phyloP scores from a whole-genome alignment of 2,797 vertebrate genomes.

The Manis javanica region DNA sequence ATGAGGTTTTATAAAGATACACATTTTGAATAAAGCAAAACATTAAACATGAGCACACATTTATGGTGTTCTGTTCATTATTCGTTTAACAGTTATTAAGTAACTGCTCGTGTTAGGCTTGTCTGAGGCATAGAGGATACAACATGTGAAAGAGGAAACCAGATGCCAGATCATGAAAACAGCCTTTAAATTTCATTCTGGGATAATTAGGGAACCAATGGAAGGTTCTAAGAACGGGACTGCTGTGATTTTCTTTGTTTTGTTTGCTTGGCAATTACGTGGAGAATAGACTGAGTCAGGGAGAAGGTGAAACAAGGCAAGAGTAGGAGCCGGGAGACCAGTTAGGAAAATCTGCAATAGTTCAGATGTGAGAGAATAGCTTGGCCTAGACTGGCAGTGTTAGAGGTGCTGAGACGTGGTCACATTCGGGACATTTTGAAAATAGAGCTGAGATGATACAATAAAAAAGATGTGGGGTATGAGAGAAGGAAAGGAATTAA shows the following conservation, averaged over 20 bases:
- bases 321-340: neutral
- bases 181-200: neutral
- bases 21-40: slow-evolving; percentile 25
- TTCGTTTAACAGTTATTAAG: neutral
- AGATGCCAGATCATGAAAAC: neutral
- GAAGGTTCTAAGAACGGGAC: neutral
- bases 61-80: neutral
- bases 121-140: neutral
- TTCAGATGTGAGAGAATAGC: neutral
- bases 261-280: neutral
- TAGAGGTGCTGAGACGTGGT: neutral
- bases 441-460: neutral
- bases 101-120: neutral
- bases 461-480: neutral
- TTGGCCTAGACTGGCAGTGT: neutral
- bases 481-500: neutral
- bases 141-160: neutral
- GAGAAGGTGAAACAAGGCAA: neutral
- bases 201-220: neutral
- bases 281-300: neutral
- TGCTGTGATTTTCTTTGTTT: neutral
- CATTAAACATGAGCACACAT: neutral
- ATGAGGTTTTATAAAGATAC: slow-evolving; percentile 8
- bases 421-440: neutral
- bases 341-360: neutral